Evolutionary conservation across 2,888 invertebrate species (phyloP).

Genomic region (Hetaerina titia): DNA sequence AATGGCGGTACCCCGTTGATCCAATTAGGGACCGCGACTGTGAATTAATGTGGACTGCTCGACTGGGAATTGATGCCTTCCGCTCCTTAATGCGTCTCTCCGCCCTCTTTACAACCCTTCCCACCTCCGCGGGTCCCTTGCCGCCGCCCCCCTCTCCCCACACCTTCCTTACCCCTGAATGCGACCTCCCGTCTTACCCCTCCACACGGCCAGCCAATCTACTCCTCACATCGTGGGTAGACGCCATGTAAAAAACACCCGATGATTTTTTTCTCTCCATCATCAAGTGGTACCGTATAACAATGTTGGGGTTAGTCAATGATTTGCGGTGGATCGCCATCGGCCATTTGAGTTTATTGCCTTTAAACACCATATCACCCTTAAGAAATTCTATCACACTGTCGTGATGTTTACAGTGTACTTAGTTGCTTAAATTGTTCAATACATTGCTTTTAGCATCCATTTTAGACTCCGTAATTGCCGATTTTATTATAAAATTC

Average conservation of each 20-base stretch:
- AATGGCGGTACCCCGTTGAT: constrained; percentile 40
- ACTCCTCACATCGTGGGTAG: not conserved
- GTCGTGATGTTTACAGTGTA: not conserved
- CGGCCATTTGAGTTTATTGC: not conserved
- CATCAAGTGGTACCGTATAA: constrained; percentile 4
- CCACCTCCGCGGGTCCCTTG: not conserved
- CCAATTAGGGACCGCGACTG: constrained; percentile 35
- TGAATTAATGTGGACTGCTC: constrained; percentile 25
- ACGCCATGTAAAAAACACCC: not conserved
- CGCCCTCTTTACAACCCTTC: not conserved
- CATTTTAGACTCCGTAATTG: not conserved
- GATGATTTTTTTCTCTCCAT: not conserved
- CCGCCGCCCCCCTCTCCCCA: not conserved
- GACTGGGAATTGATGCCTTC: constrained; percentile 43
- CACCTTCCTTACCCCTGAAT: not conserved
- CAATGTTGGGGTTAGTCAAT: not conserved
- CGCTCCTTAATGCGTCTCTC: constrained; percentile 17
- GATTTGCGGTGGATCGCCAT: not conserved
- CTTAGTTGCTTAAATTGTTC: not conserved
- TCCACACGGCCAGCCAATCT: not conserved
- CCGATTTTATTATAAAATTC: not conserved
- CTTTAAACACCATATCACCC: not conserved
- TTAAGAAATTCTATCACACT: not conserved
- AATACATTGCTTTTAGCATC: not conserved
- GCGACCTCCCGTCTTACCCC: not conserved